Percentiles rank a stretch among this genome's conserved stretches.
These are phyloP conservation scores for Andricus curvator DNA, from an alignment of 2,888 invertebrate genomes.

Conservation along the genomic window DNA sequence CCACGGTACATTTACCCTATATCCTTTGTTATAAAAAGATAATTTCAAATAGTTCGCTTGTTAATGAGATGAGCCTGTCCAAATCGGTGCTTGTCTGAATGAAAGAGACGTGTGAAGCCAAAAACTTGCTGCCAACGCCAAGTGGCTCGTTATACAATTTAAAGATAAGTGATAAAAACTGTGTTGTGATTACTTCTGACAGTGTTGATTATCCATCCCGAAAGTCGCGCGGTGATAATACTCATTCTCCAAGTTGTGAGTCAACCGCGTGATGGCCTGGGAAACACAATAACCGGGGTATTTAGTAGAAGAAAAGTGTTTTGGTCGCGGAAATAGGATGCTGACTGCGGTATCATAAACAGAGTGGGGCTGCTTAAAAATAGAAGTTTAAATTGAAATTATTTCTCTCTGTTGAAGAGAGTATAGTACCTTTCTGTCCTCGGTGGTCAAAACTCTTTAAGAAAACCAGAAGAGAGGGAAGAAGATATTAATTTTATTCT, in stretches of 20 bases:
- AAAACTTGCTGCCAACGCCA: not conserved
- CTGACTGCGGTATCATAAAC: constrained; percentile 29
- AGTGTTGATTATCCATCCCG: not conserved
- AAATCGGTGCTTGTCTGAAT: not conserved
- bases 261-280: not conserved
- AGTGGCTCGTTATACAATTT: not conserved
- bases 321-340: constrained; percentile 35
- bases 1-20: too few relatives aligned
- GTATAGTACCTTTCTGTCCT: constrained; percentile 20
- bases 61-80: not conserved
- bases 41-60: not conserved
- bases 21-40: too few relatives aligned
- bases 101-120: not conserved
- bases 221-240: not conserved
- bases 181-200: not conserved
- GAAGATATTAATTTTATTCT: not conserved
- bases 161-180: not conserved
- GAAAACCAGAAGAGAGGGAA: constrained; percentile 6
- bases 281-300: constrained; percentile 11
- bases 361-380: constrained; percentile 39
- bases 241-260: not conserved
- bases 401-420: constrained; percentile 36
- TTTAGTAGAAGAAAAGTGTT: constrained; percentile 13
- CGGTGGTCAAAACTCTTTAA: constrained; percentile 9
- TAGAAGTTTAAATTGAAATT: constrained; percentile 38